Conservation (phyloP, 2,888 invertebrate species). For the Stenodema calcarata region DNA sequence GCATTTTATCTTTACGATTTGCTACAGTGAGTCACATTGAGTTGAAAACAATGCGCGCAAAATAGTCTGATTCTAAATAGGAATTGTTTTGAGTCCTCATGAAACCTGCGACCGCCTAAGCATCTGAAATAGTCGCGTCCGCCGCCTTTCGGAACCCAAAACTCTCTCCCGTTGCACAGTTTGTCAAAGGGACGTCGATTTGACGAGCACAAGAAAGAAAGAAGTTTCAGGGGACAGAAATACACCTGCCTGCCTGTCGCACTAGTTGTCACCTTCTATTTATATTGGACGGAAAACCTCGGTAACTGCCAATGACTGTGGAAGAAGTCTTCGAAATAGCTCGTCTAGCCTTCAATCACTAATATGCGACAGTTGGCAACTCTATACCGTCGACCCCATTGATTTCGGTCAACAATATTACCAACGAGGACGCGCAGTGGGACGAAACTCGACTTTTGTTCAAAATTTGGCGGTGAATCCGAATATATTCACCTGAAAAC, state of each 20-base stretch:
- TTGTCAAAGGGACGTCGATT: constrained; percentile 41
- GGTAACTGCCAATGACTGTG: constrained; percentile 36
- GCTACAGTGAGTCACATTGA: too few species aligned
- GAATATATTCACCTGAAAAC: too few species aligned
- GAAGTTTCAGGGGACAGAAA: constrained; percentile 28
- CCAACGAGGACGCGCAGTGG: too few species aligned
- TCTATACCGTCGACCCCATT: not conserved
- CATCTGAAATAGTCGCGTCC: constrained; percentile 33
- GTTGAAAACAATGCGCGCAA: not conserved
- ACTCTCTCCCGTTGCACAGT: constrained; percentile 25
- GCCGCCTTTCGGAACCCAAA: constrained; percentile 10
- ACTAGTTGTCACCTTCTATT: constrained; percentile 40
- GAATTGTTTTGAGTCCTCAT: not conserved
- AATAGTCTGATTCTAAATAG: not conserved
- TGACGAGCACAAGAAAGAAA: constrained; percentile 27
- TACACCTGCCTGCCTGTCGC: constrained; percentile 42
- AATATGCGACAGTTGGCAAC: constrained; percentile 37
- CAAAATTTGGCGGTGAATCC: too few species aligned
- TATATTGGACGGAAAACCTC: constrained; percentile 38
- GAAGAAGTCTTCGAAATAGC: constrained; percentile 21
- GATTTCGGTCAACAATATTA: not conserved
- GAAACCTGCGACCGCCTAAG: not conserved
- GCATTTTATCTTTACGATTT: too few species aligned
- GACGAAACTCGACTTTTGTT: too few species aligned
- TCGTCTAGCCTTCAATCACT: constrained; percentile 30